Base-by-base conservation (phyloP, 35 echinoderm and acorn worm species). In the Hemicentrotus pulcherrimus region DNA sequence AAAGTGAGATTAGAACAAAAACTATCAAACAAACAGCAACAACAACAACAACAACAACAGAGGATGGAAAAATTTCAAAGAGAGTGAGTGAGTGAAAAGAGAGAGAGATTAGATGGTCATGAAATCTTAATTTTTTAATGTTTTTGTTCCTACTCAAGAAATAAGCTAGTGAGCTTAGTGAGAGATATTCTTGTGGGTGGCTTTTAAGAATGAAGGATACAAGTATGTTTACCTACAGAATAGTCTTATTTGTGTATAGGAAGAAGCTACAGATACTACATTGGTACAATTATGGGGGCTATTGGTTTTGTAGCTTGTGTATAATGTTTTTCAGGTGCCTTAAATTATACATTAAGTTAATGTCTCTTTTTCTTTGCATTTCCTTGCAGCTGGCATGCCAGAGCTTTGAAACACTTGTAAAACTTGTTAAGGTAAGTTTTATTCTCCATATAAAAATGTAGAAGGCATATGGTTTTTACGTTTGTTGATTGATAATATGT, bases 391-490 rank as follows among this genome's bases (percentile, higher is more conserved):
- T 99, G 31, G 98, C 98, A 2, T 92, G 97, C 24, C 98, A 99
- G 94, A 99, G 98, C 91, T 97, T 97, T 94, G 96, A 97, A 46
- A 92, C 95, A 86, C 88, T 99, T 30, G 91, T 94, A 59, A 97
- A 91, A 86, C 91, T 99, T 86, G 86, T 96, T 6, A 97, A 99
- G 94, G 98, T 99, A 41, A 90, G 65, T 78, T 78, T n/a, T 78
- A n/a, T 7, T 5, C 50, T 13, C 10, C 50, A 55, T 55, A 55
- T 14, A n/a, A 55, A 55, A 55, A 11, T 13, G 50, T 55, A 13
- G 50, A 55, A 55, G 50, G 50, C 50, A 55, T n/a, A n/a, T 2
- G 50, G 50, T 15, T 55, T 55, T 0, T 2, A 14, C 10, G 12
- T 55, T 10, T 14, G 35, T 0, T 41, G 35, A 41, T 41, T 41